Base-by-base conservation (phyloP, 2,113 vertebrate species). In the Rallus limicola region DNA sequence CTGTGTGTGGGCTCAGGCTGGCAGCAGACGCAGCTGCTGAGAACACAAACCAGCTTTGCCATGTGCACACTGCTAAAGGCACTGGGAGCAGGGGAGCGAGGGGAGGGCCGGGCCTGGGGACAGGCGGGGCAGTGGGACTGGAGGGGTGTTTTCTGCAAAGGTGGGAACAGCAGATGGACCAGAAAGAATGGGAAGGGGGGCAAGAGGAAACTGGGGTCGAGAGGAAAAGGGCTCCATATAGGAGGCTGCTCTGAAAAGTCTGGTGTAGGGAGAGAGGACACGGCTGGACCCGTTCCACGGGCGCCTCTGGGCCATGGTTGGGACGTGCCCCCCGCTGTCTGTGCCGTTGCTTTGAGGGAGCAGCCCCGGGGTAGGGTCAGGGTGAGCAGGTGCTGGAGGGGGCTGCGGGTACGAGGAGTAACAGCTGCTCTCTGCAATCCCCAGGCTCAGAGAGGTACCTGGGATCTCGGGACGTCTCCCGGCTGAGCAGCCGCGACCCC, bases 401-500 rank as follows among this genome's bases (percentile, higher is more conserved):
- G 15, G 42, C 65, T 33, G 24, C 1, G 28, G 56, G 36, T 46
- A 16, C 17, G 17, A 46, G 44, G 21, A 15, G 10, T 94, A 7
- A 92, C 2, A 1, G 68, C 17, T 31, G 3, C 65, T 64, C 4
- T 86, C 10, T 84, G 1, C 71, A 1, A 1, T 82, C 82, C 93
- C 36, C 94, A 99, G 98, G 98, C 4, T 98, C 98, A 0, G 98
- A 98, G 3, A 95, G 98, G 74, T 99, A 98, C 95, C 94, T 97
- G 5, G 97, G 96, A 33, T 76, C 95, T 14, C 96, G 98, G 28
- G 98, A 99, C 6, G 52, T 71, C 76, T 95, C 99, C 1, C 98
- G 98, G 44, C 94, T 97, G 55, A 98, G 98, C 87, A 95, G 98
- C 94, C 98, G 98, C 12, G 99, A 99, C 95, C 99, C 99, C 44